phyloP scores from a whole-genome alignment of 2,797 vertebrate genomes.

The Pampus argenteus region DNA sequence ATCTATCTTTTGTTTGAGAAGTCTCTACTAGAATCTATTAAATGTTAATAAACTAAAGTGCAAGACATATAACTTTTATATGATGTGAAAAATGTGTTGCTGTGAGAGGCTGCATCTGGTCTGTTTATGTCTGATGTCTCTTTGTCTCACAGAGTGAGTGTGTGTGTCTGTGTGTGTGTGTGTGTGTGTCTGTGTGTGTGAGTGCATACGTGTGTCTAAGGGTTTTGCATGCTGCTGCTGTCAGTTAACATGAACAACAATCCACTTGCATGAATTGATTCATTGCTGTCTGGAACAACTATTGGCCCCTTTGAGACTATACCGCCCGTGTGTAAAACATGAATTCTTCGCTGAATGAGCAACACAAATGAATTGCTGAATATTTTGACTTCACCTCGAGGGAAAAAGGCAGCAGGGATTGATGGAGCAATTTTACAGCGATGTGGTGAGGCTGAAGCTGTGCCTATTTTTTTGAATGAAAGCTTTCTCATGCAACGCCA shows the following conservation, averaged over 20 bases:
- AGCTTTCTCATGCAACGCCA: neutral
- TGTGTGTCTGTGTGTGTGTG: conserved; percentile 10
- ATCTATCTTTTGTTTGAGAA: conserved; percentile 71
- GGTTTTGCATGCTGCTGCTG: conserved; percentile 30
- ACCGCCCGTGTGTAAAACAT: conserved; percentile 63
- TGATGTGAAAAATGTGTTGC: conserved; percentile 35
- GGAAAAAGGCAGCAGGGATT: conserved; percentile 48
- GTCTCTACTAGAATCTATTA: conserved; percentile 67
- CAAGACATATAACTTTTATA: conserved; percentile 65
- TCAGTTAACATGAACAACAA: conserved; percentile 49
- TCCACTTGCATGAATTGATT: conserved; percentile 65
- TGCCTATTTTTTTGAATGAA: conserved; percentile 17
- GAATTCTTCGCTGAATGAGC: conserved; percentile 64
- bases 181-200: conserved; percentile 10
- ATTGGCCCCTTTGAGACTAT: conserved; percentile 58
- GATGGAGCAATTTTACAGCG: conserved; percentile 63
- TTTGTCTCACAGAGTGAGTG: conserved; percentile 15
- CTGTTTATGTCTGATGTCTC: conserved; percentile 37
- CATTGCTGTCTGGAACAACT: conserved; percentile 53
- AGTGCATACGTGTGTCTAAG: conserved; percentile 7
- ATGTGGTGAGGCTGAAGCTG: conserved; percentile 33
- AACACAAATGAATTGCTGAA: conserved; percentile 71
- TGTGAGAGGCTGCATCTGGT: conserved; percentile 31
- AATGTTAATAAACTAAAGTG: conserved; percentile 80
- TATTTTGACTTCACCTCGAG: conserved; percentile 60